Percentiles rank a stretch among this genome's conserved stretches.
Evolutionary conservation across 2,113 vertebrate genomes (phyloP).

Genomic region (Prionailurus bengalensis): DNA sequence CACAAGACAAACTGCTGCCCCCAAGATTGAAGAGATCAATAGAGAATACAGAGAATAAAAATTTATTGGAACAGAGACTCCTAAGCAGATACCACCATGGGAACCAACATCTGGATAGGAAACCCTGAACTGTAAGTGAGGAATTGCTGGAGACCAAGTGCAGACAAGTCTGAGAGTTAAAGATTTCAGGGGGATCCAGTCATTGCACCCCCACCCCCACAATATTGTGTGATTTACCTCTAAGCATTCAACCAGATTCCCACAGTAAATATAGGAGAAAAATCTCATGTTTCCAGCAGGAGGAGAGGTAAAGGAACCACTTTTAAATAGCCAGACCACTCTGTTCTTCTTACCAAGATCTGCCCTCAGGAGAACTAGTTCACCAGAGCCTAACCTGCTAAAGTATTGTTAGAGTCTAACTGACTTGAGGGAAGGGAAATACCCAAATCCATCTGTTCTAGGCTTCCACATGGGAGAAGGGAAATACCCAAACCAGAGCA

Average conservation of each 20-base stretch:
- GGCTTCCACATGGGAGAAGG: not conserved
- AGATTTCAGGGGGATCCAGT: not conserved
- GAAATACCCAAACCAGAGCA: not conserved
- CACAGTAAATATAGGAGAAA: not conserved
- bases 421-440: not conserved
- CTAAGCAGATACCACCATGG: not conserved
- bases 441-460: not conserved
- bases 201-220: rapidly evolving
- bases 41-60: not conserved
- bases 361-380: not conserved
- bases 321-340: not conserved
- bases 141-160: not conserved
- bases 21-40: not conserved
- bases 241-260: not conserved
- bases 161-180: not conserved
- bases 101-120: not conserved
- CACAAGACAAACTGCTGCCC: not conserved
- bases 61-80: not conserved
- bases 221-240: not conserved
- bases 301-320: not conserved
- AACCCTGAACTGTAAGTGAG: not conserved
- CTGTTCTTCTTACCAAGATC: not conserved
- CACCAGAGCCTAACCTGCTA: not conserved
- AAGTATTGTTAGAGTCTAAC: not conserved
- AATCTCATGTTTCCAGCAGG: not conserved